phyloP scores from a whole-genome alignment of 2,888 invertebrate species.

The Erebia palarica region DNA sequence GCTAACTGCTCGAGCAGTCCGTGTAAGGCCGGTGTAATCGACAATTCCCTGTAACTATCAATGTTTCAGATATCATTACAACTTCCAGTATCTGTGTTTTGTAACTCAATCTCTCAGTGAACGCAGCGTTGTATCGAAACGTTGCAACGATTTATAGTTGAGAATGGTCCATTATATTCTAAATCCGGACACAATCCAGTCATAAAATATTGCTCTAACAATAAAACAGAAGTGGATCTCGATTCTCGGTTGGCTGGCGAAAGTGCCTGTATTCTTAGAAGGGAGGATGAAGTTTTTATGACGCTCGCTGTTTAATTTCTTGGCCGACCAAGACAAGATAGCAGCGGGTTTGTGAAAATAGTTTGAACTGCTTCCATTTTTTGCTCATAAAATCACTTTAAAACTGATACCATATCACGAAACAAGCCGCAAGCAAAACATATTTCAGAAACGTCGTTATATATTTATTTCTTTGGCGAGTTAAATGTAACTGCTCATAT shows the following conservation, averaged over 20 bases:
- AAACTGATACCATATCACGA: too few species aligned
- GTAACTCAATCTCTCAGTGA: constrained; percentile 21
- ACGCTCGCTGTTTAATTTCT: constrained; percentile 65
- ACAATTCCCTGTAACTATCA: constrained; percentile 2
- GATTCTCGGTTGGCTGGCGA: constrained; percentile 72
- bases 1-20: too few species aligned
- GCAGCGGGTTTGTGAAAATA: constrained; percentile 6
- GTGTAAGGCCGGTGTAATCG: too few species aligned
- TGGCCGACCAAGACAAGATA: constrained; percentile 1
- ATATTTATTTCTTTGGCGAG: too few species aligned
- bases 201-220: constrained; percentile 81
- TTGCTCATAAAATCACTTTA: too few species aligned
- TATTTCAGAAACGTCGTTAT: too few species aligned
- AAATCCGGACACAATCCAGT: constrained; percentile 80
- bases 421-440: too few species aligned
- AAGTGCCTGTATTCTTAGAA: constrained; percentile 75
- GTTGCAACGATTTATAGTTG: constrained; percentile 40
- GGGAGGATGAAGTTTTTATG: constrained; percentile 71
- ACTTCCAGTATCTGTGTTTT: neutral
- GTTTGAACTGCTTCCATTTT: too few species aligned
- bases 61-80: constrained; percentile 9
- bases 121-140: constrained; percentile 28
- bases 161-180: constrained; percentile 56
- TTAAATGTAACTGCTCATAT: too few species aligned
- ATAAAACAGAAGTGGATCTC: constrained; percentile 80